Conservation (phyloP, 2,888 invertebrate genomes). For the Archips xylosteana region DNA sequence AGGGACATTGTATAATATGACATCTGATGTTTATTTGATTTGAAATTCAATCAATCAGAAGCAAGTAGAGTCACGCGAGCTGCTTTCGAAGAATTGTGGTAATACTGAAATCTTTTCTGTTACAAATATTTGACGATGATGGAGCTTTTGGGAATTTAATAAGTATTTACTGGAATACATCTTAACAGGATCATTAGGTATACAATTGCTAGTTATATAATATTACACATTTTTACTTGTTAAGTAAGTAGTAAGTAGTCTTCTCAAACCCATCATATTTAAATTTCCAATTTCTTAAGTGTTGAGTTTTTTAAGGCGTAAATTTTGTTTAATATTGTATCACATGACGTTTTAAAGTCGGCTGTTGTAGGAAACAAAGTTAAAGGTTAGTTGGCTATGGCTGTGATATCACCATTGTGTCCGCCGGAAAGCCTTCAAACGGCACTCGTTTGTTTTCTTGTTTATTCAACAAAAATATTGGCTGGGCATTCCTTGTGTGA, state of each 20-base stretch:
- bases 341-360: neutral
- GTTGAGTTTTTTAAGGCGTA: neutral
- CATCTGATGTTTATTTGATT: slow-evolving; percentile 43
- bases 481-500: neutral
- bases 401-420: slow-evolving; percentile 22
- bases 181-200: neutral
- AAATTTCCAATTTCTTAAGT: no score
- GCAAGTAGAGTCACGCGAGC: slow-evolving; percentile 40
- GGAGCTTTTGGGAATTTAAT: slow-evolving; percentile 18
- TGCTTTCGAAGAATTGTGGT: slow-evolving; percentile 32
- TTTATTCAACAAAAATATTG: slow-evolving; percentile 12
- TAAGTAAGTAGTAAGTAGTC: no score
- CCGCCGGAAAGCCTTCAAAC: slow-evolving; percentile 18
- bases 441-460: slow-evolving; percentile 18
- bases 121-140: slow-evolving; percentile 12
- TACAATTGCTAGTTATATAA: no score
- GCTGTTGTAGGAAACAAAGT: slow-evolving; percentile 4
- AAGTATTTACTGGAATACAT: slow-evolving; percentile 4
- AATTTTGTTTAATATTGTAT: neutral
- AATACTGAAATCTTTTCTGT: slow-evolving; percentile 22
- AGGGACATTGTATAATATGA: slow-evolving; percentile 38
- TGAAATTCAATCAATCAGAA: slow-evolving; percentile 43
- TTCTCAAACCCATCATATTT: no score
- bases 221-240: no score
- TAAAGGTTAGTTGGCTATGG: slow-evolving; percentile 8